These are phyloP conservation scores for Colaptes auratus DNA, from an alignment of 2,113 vertebrate genomes.

Conservation along the genomic window DNA sequence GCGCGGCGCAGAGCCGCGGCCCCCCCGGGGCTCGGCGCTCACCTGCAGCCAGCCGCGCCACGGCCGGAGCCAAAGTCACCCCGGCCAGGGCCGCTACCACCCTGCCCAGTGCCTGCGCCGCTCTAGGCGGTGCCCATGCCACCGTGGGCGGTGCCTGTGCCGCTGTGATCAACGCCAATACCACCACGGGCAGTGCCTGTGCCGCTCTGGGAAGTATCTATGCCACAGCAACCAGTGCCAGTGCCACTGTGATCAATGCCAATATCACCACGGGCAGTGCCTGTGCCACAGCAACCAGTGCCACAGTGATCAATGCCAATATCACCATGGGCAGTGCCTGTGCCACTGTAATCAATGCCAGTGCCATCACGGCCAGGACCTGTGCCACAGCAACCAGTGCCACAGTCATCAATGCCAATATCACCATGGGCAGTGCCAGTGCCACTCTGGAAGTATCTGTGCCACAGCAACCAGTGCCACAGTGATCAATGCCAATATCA, in stretches of 20 bases:
- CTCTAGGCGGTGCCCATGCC: too few species aligned
- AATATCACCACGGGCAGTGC: too few species aligned
- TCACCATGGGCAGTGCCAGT: fast-evolving
- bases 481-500: too few species aligned
- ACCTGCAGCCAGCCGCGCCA: not conserved
- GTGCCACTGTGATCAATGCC: not conserved
- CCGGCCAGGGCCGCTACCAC: not conserved
- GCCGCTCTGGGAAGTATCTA: too few species aligned
- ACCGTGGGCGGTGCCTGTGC: too few species aligned
- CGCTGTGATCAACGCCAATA: not conserved
- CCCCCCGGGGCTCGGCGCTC: not conserved
- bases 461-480: too few species aligned
- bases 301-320: not conserved
- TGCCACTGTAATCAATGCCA: not conserved
- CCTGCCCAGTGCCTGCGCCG: not conserved
- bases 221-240: too few species aligned
- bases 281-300: fast-evolving
- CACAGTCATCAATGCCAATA: fast-evolving
- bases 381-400: too few species aligned
- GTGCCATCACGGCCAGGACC: not conserved
- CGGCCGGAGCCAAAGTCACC: not conserved
- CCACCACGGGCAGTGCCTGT: not conserved
- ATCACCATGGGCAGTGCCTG: not conserved
- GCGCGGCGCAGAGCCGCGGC: not conserved
- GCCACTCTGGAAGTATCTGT: too few species aligned